Evolutionary conservation across 1,140 invertebrate species (phyloP).

Genomic region (Nixonia krombeini): DNA sequence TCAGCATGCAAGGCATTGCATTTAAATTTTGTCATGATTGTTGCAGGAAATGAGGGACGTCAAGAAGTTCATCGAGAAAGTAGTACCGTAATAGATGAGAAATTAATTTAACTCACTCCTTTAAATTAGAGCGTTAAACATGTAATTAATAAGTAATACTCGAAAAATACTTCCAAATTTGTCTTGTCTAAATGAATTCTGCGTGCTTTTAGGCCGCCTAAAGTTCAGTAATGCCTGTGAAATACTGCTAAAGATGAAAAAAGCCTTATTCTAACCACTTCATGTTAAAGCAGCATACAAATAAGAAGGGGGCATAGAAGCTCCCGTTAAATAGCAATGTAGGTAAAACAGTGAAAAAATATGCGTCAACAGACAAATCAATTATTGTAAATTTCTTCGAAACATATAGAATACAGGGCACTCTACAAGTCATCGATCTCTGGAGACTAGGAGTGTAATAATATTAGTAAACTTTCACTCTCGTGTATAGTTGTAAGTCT

Average conservation of each 20-base stretch:
- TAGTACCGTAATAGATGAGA: constrained; percentile 49
- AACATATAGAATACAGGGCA: too few relatives aligned
- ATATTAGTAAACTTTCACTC: background rate
- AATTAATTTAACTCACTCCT: constrained; percentile 20
- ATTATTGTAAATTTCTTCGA: background rate
- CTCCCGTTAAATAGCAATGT: background rate
- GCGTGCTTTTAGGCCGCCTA: constrained; percentile 23
- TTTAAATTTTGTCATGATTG: constrained; percentile 3
- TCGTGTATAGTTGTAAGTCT: background rate
- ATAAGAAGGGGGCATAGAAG: background rate
- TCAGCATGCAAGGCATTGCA: too few relatives aligned
- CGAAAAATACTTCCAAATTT: constrained; percentile 42
- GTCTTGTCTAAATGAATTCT: constrained; percentile 25
- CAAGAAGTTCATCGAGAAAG: constrained; percentile 69
- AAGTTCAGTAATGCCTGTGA: constrained; percentile 18
- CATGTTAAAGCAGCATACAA: background rate
- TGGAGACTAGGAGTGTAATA: too few relatives aligned
- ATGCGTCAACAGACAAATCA: background rate
- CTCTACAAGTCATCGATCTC: background rate
- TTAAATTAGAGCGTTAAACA: constrained; percentile 34
- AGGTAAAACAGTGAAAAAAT: background rate
- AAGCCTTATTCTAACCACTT: constrained; percentile 1
- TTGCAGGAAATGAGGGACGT: constrained; percentile 70
- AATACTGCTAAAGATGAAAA: constrained; percentile 37
- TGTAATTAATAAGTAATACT: constrained; percentile 35